Evolutionary conservation across 1,140 invertebrate species (phyloP).

Genomic region (Wasmannia auropunctata): DNA sequence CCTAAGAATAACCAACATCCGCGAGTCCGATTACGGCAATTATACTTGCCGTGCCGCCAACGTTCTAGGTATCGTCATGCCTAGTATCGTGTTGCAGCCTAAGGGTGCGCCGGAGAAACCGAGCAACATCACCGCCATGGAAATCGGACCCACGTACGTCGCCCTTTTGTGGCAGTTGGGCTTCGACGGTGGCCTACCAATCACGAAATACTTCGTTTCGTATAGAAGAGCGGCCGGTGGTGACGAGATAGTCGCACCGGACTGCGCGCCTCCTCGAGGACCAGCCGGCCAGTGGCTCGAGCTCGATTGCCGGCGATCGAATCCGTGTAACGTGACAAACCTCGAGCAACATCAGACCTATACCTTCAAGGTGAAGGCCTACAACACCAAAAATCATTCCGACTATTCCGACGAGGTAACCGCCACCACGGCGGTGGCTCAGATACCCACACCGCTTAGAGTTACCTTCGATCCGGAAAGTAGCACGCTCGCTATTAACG

Average conservation of each 20-base stretch:
- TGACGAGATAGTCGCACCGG: conserved; percentile 87
- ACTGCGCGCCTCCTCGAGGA: conserved; percentile 87
- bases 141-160: conserved; percentile 91
- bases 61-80: conserved; percentile 90
- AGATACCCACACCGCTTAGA: conserved; percentile 92
- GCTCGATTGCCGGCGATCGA: conserved; percentile 92
- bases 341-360: conserved; percentile 94
- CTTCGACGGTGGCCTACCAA: conserved; percentile 94
- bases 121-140: conserved; percentile 88
- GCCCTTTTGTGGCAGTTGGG: conserved; percentile 93
- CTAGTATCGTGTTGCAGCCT: conserved; percentile 92
- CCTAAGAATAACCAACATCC: conserved; percentile 91
- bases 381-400: conserved; percentile 93
- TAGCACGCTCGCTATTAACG: conserved; percentile 90
- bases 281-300: conserved; percentile 90
- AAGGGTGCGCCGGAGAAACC: conserved; percentile 95
- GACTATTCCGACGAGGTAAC: conserved; percentile 93
- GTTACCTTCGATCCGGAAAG: conserved; percentile 93
- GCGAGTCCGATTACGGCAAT: conserved; percentile 93
- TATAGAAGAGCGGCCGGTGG: conserved; percentile 88
- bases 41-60: conserved; percentile 95
- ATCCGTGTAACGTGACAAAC: conserved; percentile 94
- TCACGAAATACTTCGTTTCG: conserved; percentile 94
- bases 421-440: conserved; percentile 92
- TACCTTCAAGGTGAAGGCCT: conserved; percentile 93